Evolutionary conservation across 1,140 invertebrate genomes (phyloP).

Genomic region (Aradophagus sp.): DNA sequence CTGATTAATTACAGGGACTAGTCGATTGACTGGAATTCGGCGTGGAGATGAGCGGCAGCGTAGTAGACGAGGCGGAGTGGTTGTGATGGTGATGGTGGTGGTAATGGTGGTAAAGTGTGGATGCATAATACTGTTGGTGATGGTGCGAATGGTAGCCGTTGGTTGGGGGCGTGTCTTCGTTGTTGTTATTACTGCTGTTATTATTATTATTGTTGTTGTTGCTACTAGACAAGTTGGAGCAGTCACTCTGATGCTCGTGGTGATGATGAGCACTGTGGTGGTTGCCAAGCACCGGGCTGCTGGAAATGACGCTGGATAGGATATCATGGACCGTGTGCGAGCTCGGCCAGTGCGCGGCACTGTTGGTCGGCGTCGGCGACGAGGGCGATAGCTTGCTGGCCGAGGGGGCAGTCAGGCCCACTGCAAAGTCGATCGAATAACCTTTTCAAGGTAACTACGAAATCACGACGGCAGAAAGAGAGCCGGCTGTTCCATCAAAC

Average conservation of each 20-base stretch:
- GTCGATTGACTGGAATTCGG: conserved; percentile 64
- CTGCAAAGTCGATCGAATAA: conserved; percentile 62
- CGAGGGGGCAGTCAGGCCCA: conserved; percentile 50
- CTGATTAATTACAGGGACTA: conserved; percentile 69
- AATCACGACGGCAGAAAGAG: conserved; percentile 62
- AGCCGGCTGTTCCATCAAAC: conserved; percentile 63
- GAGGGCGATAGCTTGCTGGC: conserved; percentile 57
- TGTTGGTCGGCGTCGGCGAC: conserved; percentile 78
- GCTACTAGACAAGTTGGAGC: conserved; percentile 49
- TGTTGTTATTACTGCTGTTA: conserved; percentile 51
- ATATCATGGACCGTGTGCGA: conserved; percentile 84
- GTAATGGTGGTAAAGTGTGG: conserved; percentile 71
- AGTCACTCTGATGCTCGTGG: conserved; percentile 40
- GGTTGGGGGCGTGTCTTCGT: conserved; percentile 48
- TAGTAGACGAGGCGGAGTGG: conserved; percentile 52
- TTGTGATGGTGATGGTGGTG: conserved; percentile 71
- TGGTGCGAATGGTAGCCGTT: conserved; percentile 62
- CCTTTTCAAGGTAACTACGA: conserved; percentile 60
- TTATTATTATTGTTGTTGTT: conserved; percentile 58
- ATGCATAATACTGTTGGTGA: conserved; percentile 74
- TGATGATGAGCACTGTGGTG: conserved; percentile 60
- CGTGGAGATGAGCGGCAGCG: conserved; percentile 62
- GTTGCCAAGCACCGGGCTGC: conserved; percentile 59
- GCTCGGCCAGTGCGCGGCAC: conserved; percentile 76
- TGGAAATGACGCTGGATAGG: conserved; percentile 70